These are phyloP conservation scores for Endotricha flammealis DNA, from an alignment of 2,888 invertebrate species.

Conservation along the genomic window DNA sequence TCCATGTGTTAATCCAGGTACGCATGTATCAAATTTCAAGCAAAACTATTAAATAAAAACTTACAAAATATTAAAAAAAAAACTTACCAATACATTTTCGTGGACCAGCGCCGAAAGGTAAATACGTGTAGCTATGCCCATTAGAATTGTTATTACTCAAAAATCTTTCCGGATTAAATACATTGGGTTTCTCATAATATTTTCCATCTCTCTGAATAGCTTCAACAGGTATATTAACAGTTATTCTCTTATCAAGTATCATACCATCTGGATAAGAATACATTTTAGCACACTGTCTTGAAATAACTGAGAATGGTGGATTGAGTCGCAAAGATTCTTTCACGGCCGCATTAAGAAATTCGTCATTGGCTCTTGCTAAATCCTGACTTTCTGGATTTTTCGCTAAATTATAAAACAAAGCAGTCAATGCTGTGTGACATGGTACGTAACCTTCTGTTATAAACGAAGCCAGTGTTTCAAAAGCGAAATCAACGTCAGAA, in stretches of 20 bases:
- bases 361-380: conserved; percentile 42
- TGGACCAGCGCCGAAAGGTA: conserved; percentile 67
- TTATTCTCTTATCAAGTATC: conserved; percentile 56
- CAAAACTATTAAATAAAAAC: too few relatives aligned
- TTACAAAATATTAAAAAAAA: background rate
- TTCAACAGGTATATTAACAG: conserved; percentile 55
- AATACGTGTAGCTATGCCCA: conserved; percentile 42
- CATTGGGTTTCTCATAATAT: conserved; percentile 45
- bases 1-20: too few relatives aligned
- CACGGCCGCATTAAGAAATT: conserved; percentile 51
- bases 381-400: conserved; percentile 45
- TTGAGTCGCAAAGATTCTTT: conserved; percentile 64
- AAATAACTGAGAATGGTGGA: conserved; percentile 57
- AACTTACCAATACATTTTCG: conserved; percentile 66
- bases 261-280: conserved; percentile 53
- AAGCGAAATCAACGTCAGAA: conserved; percentile 45
- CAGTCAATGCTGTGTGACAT: conserved; percentile 49
- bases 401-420: conserved; percentile 55
- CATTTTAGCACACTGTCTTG: conserved; percentile 55
- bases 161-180: conserved; percentile 61
- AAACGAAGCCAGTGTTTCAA: conserved; percentile 48
- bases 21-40: too few relatives aligned
- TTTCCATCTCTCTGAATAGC: conserved; percentile 54
- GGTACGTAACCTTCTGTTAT: conserved; percentile 64
- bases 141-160: conserved; percentile 34